phyloP scores from a whole-genome alignment of 1,140 invertebrate genomes.

The Zaprionus davidi region DNA sequence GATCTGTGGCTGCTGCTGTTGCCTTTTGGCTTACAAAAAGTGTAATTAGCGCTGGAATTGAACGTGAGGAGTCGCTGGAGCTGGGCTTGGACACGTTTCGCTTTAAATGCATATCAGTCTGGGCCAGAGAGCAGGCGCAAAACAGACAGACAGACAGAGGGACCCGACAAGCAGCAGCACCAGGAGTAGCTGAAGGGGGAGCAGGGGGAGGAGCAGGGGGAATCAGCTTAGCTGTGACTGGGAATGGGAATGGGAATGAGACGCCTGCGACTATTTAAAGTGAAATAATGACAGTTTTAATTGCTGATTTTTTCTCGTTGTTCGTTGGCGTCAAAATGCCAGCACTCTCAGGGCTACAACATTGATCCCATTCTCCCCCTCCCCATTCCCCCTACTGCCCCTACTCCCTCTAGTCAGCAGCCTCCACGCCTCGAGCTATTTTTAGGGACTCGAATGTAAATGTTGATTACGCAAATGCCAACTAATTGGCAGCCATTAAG shows the following conservation, averaged over 20 bases:
- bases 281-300: conserved; percentile 82
- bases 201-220: not conserved
- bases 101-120: conserved; percentile 79
- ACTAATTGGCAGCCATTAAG: conserved; percentile 74
- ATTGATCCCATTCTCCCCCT: not conserved
- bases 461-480: conserved; percentile 74
- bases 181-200: not conserved
- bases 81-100: conserved; percentile 70
- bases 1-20: conserved; percentile 33
- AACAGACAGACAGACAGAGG: not conserved
- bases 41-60: conserved; percentile 80
- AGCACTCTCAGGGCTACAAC: conserved; percentile 34
- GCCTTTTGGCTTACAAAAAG: conserved; percentile 74
- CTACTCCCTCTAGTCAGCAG: not conserved
- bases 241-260: not conserved
- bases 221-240: not conserved
- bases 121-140: conserved; percentile 12
- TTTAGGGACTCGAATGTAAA: conserved; percentile 60
- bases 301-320: conserved; percentile 69
- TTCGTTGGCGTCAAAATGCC: conserved; percentile 74
- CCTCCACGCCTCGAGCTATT: conserved; percentile 32
- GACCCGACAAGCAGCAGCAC: not conserved
- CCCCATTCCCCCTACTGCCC: not conserved
- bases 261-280: conserved; percentile 61
- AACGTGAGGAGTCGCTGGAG: conserved; percentile 54